phyloP scores from a whole-genome alignment of 1,140 invertebrate species.

The Scaptodrosophila lebanonensis region DNA sequence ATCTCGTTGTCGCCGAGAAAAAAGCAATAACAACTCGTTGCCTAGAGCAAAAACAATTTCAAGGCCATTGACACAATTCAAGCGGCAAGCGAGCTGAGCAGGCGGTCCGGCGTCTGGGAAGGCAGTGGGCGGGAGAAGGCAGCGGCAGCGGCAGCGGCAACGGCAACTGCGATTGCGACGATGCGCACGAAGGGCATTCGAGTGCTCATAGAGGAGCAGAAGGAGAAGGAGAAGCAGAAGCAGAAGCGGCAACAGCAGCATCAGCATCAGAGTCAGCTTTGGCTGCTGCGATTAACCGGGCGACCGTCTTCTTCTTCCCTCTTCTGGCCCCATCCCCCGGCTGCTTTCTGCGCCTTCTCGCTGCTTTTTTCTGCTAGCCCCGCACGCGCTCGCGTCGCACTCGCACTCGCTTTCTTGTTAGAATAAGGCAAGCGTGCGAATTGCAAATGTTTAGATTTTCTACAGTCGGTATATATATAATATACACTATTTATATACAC shows the following conservation, averaged over 20 bases:
- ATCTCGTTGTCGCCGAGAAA: conserved; percentile 41
- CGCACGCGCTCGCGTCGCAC: no score
- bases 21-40: conserved; percentile 53
- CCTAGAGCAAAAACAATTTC: conserved; percentile 64
- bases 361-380: conserved; percentile 9
- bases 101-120: not conserved
- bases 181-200: conserved; percentile 47
- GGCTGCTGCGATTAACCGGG: conserved; percentile 61
- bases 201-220: conserved; percentile 43
- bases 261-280: no score
- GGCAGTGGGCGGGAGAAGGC: not conserved
- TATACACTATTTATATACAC: no score
- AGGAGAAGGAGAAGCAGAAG: no score
- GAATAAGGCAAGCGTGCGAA: conserved; percentile 53
- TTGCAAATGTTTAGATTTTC: conserved; percentile 60
- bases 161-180: not conserved
- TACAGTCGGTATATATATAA: conserved; percentile 30
- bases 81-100: conserved; percentile 38
- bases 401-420: conserved; percentile 20
- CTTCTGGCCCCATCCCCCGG: not conserved
- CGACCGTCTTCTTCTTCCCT: conserved; percentile 19
- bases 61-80: conserved; percentile 67
- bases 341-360: no score
- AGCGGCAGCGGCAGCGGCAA: not conserved
- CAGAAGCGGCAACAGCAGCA: no score